Evolutionary conservation across 2,888 invertebrate species (phyloP).

Genomic region (Parnassius orleans): DNA sequence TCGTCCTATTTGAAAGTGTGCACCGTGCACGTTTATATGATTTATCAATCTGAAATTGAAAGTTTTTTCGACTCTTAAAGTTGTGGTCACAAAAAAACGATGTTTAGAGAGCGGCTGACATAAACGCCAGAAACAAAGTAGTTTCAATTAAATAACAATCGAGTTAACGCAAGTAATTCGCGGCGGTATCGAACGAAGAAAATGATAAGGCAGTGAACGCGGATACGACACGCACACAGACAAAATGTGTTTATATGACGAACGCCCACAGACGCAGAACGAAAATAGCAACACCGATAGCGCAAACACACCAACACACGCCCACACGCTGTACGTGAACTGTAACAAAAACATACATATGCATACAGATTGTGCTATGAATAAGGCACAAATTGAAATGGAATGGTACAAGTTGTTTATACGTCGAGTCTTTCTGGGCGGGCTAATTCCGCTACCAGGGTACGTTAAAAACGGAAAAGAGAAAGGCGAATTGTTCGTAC

Average conservation of each 20-base stretch:
- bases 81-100: background rate
- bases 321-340: slow-evolving; percentile 74
- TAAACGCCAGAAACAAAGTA: background rate
- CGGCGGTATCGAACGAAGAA: slow-evolving; percentile 58
- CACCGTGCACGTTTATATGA: background rate
- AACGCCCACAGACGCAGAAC: slow-evolving; percentile 47
- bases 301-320: slow-evolving; percentile 78
- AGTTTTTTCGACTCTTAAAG: slow-evolving; percentile 14
- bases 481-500: slow-evolving; percentile 38
- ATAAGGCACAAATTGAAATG: slow-evolving; percentile 71
- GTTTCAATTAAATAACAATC: slow-evolving; percentile 30
- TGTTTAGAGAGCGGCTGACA: background rate
- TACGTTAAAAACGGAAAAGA: slow-evolving; percentile 18
- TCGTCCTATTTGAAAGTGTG: background rate
- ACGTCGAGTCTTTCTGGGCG: slow-evolving; percentile 41
- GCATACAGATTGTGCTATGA: slow-evolving; percentile 59
- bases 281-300: slow-evolving; percentile 75
- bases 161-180: slow-evolving; percentile 49
- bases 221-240: slow-evolving; percentile 62
- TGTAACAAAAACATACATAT: slow-evolving; percentile 75
- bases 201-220: slow-evolving; percentile 71
- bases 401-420: slow-evolving; percentile 62
- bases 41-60: slow-evolving; percentile 3
- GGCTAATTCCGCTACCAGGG: slow-evolving; percentile 40
- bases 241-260: slow-evolving; percentile 40